Evolutionary conservation across 2,888 invertebrate species (phyloP).

Genomic region (Parthenolecanium corni): DNA sequence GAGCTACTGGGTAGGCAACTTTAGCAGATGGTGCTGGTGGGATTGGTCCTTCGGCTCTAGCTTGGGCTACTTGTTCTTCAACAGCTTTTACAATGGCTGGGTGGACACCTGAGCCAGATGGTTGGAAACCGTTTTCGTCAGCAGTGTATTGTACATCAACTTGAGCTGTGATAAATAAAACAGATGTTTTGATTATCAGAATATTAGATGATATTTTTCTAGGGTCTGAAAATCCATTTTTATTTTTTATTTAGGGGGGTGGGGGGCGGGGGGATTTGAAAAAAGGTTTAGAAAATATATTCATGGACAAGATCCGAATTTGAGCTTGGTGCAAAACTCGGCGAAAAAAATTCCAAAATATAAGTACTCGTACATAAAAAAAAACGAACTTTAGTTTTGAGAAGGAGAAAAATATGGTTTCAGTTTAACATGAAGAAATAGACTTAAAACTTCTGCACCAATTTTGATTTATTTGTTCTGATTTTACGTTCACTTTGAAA

Average conservation of each 20-base stretch:
- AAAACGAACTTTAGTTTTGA: too few relatives aligned
- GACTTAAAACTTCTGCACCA: too few relatives aligned
- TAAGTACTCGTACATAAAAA: too few relatives aligned
- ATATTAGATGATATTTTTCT: too few relatives aligned
- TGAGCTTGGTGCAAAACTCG: too few relatives aligned
- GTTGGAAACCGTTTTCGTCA: constrained; percentile 36
- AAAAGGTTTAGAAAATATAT: too few relatives aligned
- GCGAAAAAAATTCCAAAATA: too few relatives aligned
- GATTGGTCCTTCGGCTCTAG: constrained; percentile 29
- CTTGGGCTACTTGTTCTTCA: constrained; percentile 35
- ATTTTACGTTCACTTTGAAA: too few relatives aligned
- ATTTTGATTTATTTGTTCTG: too few relatives aligned
- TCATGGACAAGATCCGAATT: too few relatives aligned
- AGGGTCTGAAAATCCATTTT: not conserved
- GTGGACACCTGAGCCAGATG: constrained; percentile 34
- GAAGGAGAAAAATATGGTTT: too few relatives aligned
- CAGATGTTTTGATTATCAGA: not conserved
- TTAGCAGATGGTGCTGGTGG: not conserved
- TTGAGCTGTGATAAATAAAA: constrained; percentile 26
- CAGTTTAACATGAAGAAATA: too few relatives aligned
- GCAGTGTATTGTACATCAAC: constrained; percentile 35
- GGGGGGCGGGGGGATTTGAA: not conserved
- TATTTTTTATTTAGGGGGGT: not conserved
- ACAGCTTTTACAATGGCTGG: constrained; percentile 36
- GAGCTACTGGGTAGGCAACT: not conserved